Evolutionary conservation across 1,140 invertebrate genomes (phyloP).

Genomic region (Platyscapa corneri): DNA sequence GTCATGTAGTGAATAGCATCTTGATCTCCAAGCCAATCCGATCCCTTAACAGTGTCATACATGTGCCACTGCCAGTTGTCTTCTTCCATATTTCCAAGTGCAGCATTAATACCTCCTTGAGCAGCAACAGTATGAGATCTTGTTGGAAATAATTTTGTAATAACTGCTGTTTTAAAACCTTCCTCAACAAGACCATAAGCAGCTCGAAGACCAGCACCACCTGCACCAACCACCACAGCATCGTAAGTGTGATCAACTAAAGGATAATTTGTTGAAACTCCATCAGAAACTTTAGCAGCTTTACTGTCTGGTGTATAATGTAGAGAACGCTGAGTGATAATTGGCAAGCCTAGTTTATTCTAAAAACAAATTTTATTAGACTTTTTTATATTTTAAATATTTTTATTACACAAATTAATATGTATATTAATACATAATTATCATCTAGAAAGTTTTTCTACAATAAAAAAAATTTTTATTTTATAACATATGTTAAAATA

Average conservation of each 20-base stretch:
- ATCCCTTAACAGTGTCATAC: slow-evolving; percentile 99
- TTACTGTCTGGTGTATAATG: slow-evolving; percentile 65
- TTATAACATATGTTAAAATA: too few species aligned
- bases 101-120: slow-evolving; percentile 98
- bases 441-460: too few species aligned
- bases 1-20: slow-evolving; percentile 99
- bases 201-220: slow-evolving; percentile 96
- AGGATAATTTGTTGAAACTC: slow-evolving; percentile 79
- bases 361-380: slow-evolving; percentile 56
- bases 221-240: slow-evolving; percentile 97
- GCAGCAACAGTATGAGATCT: slow-evolving; percentile 98
- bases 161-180: slow-evolving; percentile 97
- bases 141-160: slow-evolving; percentile 99
- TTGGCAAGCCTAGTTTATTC: slow-evolving; percentile 68
- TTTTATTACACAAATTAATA: not conserved
- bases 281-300: slow-evolving; percentile 67
- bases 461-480: too few species aligned
- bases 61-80: slow-evolving; percentile 99
- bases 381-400: not conserved
- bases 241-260: slow-evolving; percentile 97
- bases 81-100: slow-evolving; percentile 85
- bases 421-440: not conserved
- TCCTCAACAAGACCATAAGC: slow-evolving; percentile 96
- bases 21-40: slow-evolving; percentile 99
- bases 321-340: slow-evolving; percentile 62